Evolutionary conservation across 2,113 vertebrate species (phyloP).

Genomic region (Hippocampus comes): DNA sequence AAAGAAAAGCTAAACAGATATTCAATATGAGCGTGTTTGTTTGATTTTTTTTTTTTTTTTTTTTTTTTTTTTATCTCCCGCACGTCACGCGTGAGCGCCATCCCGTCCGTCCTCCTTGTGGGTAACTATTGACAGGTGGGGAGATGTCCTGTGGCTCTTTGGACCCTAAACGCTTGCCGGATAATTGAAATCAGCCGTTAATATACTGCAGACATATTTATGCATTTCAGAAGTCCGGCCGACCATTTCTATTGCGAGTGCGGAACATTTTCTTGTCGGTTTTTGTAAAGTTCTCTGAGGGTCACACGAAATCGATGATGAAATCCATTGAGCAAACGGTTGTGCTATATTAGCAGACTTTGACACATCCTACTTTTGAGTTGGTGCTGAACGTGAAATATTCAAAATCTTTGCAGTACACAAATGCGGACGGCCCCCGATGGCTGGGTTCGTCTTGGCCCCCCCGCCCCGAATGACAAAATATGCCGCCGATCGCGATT

Average conservation of each 20-base stretch:
- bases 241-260: conserved; percentile 10
- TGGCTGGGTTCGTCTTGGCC: no score
- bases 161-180: conserved; percentile 34
- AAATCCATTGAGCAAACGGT: neutral
- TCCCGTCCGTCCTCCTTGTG: neutral
- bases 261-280: neutral
- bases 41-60: conserved; percentile 19
- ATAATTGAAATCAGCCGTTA: conserved; percentile 57
- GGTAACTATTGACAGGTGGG: conserved; percentile 56
- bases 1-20: conserved; percentile 21
- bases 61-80: conserved; percentile 34
- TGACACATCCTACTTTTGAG: neutral
- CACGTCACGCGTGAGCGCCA: conserved; percentile 34
- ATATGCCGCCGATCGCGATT: no score
- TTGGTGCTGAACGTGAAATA: no score
- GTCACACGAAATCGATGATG: neutral
- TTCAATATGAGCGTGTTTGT: conserved; percentile 12
- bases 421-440: no score
- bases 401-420: no score
- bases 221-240: conserved; percentile 50
- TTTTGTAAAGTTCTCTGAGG: neutral
- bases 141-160: conserved; percentile 36
- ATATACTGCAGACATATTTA: conserved; percentile 33
- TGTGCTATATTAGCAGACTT: no score
- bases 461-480: no score